Percentiles rank a stretch among this genome's conserved stretches.
These are phyloP conservation scores for Microcebus griseorufus DNA, from an alignment of 2,113 vertebrate genomes.

Conservation along the genomic window DNA sequence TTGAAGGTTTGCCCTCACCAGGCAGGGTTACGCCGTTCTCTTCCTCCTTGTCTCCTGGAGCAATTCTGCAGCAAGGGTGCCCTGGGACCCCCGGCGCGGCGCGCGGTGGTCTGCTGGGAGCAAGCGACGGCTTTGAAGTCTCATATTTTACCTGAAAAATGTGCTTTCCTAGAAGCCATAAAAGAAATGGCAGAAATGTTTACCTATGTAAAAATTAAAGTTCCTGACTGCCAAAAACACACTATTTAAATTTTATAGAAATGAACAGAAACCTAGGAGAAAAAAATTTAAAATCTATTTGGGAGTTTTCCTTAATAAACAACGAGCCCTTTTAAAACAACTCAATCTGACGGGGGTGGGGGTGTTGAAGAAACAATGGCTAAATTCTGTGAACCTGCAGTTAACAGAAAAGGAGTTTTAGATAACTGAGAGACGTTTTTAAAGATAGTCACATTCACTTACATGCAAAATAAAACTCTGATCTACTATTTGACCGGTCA, in stretches of 20 bases:
- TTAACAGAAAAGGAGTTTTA: not conserved
- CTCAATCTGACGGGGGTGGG: not conserved
- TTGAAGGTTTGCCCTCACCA: not conserved
- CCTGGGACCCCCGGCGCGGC: fast-evolving
- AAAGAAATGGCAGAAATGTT: not conserved
- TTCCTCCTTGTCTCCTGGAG: not conserved
- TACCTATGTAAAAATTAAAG: not conserved
- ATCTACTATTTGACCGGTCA: fast-evolving
- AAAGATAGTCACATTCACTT: not conserved
- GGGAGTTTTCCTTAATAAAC: not conserved
- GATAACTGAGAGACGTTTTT: not conserved
- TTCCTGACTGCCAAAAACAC: not conserved
- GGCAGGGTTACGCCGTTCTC: fast-evolving
- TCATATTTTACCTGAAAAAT: conserved; percentile 28
- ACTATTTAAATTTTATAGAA: not conserved
- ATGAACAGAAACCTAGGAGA: not conserved
- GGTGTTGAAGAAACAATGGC: not conserved
- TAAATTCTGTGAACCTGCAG: not conserved
- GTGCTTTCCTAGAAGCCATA: not conserved
- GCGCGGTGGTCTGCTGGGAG: not conserved
- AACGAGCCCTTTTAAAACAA: not conserved
- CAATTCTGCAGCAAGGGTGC: fast-evolving
- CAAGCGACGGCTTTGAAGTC: conserved; percentile 21
- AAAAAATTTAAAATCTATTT: not conserved
- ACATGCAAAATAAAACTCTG: not conserved